Percentiles rank a stretch among this genome's conserved stretches.
Evolutionary conservation across 2,888 invertebrate species (phyloP).

Genomic region (Neoaliturus tenellus): DNA sequence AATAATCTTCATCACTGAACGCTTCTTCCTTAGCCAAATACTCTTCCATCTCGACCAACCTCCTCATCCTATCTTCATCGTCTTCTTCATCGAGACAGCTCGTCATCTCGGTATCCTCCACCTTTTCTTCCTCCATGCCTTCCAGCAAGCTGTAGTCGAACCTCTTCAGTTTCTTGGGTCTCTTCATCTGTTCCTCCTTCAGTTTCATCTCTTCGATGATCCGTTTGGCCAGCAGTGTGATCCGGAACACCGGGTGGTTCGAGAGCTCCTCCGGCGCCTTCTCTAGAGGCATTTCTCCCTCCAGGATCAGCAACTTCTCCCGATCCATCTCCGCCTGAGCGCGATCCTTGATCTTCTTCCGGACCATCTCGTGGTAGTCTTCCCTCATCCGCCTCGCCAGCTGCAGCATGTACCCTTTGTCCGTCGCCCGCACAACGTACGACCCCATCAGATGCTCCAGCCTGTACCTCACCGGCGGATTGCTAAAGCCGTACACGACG

Average conservation of each 20-base stretch:
- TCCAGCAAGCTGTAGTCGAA: slow-evolving; percentile 30
- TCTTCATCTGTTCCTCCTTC: slow-evolving; percentile 5
- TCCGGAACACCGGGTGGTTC: slow-evolving; percentile 80
- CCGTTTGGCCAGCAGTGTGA: slow-evolving; percentile 63
- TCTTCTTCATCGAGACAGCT: slow-evolving; percentile 12
- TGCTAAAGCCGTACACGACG: slow-evolving; percentile 76
- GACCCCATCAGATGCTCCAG: slow-evolving; percentile 83
- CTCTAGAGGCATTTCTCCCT: slow-evolving; percentile 80
- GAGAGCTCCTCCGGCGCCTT: slow-evolving; percentile 81
- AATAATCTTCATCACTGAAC: slow-evolving; percentile 30
- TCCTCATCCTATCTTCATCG: slow-evolving; percentile 1
- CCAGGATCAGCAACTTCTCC: slow-evolving; percentile 80
- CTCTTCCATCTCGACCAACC: background rate
- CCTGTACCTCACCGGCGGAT: slow-evolving; percentile 79
- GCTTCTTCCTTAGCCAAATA: background rate
- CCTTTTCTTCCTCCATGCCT: slow-evolving; percentile 18
- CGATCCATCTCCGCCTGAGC: slow-evolving; percentile 74
- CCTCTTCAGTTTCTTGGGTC: slow-evolving; percentile 12
- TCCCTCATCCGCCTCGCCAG: slow-evolving; percentile 79
- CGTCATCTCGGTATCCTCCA: slow-evolving; percentile 16
- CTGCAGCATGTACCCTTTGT: slow-evolving; percentile 80
- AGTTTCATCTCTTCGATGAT: slow-evolving; percentile 20
- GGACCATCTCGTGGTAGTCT: slow-evolving; percentile 80
- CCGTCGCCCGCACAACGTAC: slow-evolving; percentile 80
- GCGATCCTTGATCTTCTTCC: slow-evolving; percentile 76